A percentile compares a stretch with the other conserved stretches of the same genome.
These are phyloP conservation scores for Falcaria lacertinaria DNA, from an alignment of 2,888 invertebrate genomes.

Conservation along the genomic window DNA sequence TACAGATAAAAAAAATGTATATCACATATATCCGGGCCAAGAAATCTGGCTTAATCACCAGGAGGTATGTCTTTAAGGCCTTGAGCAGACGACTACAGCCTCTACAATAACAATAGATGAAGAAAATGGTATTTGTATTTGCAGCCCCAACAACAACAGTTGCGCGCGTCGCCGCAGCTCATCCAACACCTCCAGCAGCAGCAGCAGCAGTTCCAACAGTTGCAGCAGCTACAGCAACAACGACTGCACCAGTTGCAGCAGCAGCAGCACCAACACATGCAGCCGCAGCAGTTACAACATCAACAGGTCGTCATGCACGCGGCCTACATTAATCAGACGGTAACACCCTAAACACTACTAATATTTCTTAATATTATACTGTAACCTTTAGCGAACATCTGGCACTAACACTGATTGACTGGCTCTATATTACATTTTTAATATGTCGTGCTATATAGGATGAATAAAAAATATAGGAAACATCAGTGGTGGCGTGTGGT, in stretches of 20 bases:
- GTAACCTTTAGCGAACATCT: not conserved
- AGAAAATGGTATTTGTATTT: not conserved
- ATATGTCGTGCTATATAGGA: no score
- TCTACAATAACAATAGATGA: not conserved
- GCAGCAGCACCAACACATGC: conserved; percentile 40
- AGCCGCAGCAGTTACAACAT: conserved; percentile 50
- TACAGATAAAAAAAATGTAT: no score
- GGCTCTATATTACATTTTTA: no score
- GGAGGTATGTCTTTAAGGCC: no score
- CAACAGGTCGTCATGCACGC: conserved; percentile 72
- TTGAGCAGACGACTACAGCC: no score
- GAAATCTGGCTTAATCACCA: no score
- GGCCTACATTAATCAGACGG: conserved; percentile 67
- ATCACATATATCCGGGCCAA: no score
- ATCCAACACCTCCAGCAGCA: conserved; percentile 39
- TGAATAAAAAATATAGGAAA: no score
- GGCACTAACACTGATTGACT: no score
- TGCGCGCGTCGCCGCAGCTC: conserved; percentile 38
- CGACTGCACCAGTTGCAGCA: conserved; percentile 34
- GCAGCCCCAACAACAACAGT: conserved; percentile 29
- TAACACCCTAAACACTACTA: conserved; percentile 25
- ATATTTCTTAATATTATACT: conserved; percentile 2
- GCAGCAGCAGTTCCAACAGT: conserved; percentile 30
- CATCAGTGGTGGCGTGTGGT: no score
- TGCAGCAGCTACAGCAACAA: conserved; percentile 39